A percentile compares a stretch with the other conserved stretches of the same genome.
These are phyloP conservation scores for Lates calcarifer DNA, from an alignment of 2,113 vertebrate genomes.

Conservation along the genomic window DNA sequence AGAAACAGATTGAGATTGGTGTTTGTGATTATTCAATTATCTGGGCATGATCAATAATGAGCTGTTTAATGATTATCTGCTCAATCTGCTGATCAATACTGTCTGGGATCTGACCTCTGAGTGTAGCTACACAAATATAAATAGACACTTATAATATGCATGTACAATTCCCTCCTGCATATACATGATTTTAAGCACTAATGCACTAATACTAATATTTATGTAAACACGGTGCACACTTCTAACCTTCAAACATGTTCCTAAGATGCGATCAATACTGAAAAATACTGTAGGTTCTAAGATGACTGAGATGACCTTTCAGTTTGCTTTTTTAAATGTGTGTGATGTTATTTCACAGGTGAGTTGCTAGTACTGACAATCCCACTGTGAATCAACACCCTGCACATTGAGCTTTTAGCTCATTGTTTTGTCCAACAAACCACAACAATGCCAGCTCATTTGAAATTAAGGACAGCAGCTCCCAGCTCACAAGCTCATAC, in stretches of 20 bases:
- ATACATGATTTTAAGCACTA: background rate
- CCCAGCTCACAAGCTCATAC: slow-evolving; percentile 9
- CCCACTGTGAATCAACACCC: slow-evolving; percentile 7
- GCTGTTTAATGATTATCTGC: slow-evolving; percentile 61
- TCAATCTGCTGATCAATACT: slow-evolving; percentile 56
- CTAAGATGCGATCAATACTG: slow-evolving; percentile 10
- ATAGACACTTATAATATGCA: background rate
- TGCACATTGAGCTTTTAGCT: background rate
- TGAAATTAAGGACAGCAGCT: slow-evolving; percentile 9
- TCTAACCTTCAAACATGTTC: background rate
- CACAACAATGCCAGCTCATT: slow-evolving; percentile 27
- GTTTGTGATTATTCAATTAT: slow-evolving; percentile 43
- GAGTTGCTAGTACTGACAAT: background rate
- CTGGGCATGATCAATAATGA: slow-evolving; percentile 43
- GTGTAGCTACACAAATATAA: background rate
- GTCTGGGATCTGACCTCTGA: slow-evolving; percentile 53
- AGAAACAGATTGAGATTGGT: background rate
- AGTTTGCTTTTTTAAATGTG: background rate
- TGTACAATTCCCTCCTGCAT: background rate
- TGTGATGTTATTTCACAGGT: background rate
- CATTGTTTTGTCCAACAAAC: slow-evolving; percentile 19
- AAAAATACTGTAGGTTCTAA: background rate
- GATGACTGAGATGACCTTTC: background rate
- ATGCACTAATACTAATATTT: background rate
- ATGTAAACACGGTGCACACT: background rate